Base-by-base conservation (phyloP, 1,140 invertebrate species). In the Caerostris extrusa region DNA sequence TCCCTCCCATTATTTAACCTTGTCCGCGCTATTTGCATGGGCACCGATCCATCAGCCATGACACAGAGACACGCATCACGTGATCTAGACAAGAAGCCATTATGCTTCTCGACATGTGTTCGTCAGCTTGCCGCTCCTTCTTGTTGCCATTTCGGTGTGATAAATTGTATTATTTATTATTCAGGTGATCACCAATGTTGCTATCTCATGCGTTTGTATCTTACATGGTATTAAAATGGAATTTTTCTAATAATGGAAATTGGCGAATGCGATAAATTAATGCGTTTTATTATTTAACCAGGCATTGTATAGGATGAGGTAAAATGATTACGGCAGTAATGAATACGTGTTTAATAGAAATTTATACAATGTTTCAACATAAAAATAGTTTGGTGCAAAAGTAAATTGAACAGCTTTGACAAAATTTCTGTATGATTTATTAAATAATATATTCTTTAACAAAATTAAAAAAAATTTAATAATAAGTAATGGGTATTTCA, bases 151-250 rank as follows among this genome's bases (percentile, higher is more conserved):
- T 57, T 64, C 86, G 60, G 10, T 19, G 60, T 14, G 34, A 67
- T 88, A 88, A 88, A 88, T 88, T 64, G 19, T n/a, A 57, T 88
- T 88, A 67, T 88, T 61, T 19, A 90, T 71, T 90, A 90, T 90
- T 77, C 67, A 77, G 57, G 64, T 55, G n/a, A 4, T 19, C 83
- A 57, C 57, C 34, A 34, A 34, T 10, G 83, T 60, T 85, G 57
- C 57, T 85, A 85, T n/a, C 7, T 14, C 83, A 85, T 57, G 56
- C 57, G 83, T 85, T 17, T 85, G n/a, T 77, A 10, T 5, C 34
- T 34, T 19, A 77, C 34, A 50, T 50, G 71, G 12, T 50, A 77
- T 53, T 77, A 50, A 77, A 53, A 5, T 77, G 19, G 71, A 34
- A 77, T 77, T 3, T 7, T 12, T 50, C 10, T 7, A 77, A 53